Evolutionary conservation across 2,797 vertebrate genomes (phyloP), one percentile per base, ranked within the genome.

Genomic region (Limosa lapponica): DNA sequence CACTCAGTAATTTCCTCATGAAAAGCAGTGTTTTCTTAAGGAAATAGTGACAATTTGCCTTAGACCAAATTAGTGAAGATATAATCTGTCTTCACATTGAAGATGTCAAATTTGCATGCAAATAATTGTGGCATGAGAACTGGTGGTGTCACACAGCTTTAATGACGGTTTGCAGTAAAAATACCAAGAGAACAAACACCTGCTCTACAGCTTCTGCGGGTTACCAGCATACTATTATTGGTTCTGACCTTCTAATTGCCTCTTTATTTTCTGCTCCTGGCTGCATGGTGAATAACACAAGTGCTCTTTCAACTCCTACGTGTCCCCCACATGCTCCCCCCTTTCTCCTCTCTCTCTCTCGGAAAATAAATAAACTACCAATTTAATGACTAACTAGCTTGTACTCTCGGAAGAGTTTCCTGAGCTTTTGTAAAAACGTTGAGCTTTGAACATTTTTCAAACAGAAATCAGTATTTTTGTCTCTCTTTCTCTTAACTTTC

Each of bases 241-340:
- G 51, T 80, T 95, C 87, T 95, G 89, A 97, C 96, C 96, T 97
- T 95, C 95, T 97, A 97, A 97, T 96, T 96, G 91, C 88, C 89
- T 96, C 88, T 95, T 64, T 88, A 41, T 89, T 95, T 95, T 95
- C 90, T 81, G 90, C 85, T 97, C 65, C 87, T 70, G 90, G 89
- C 66, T 87, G 75, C 83, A 86, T 10, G 72, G 81, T 61, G 84
- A 95, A 89, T 55, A 96, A 83, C 77, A 79, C 0, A 15, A 94
- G 84, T 6, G 70, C 43, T 73, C 90, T 96, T 96, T 93, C 81
- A 95, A 81, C 93, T 95, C 94, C 93, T 86, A 72, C 64, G 11
- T 80, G 80, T 72, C 49, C 48, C 85, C 75, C 8, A 10, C 23
- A 0, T 1, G 1, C 55, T 65, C 52, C 64, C 80, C 74, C 17